Evolutionary conservation across 2,888 invertebrate genomes (phyloP).

Genomic region (Nemapogon koenigi): DNA sequence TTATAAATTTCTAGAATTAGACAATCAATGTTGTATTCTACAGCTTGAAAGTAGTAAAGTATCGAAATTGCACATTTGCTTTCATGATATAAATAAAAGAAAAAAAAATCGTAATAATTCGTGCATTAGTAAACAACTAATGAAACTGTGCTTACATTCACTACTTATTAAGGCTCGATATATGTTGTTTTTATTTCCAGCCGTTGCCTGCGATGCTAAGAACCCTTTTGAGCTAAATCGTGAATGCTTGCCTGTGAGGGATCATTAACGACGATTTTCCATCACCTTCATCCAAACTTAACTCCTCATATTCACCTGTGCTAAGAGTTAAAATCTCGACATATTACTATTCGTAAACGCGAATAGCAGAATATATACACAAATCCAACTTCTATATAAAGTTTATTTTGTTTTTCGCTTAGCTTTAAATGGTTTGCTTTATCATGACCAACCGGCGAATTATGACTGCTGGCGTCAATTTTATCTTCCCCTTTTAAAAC

Average conservation of each 20-base stretch:
- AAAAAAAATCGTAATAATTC: background rate
- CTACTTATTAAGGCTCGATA: conserved; percentile 61
- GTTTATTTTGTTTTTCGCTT: conserved; percentile 18
- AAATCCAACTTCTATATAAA: background rate
- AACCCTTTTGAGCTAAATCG: conserved; percentile 65
- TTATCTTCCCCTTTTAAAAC: conserved; percentile 15
- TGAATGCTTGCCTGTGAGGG: conserved; percentile 66
- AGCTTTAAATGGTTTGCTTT: conserved; percentile 55
- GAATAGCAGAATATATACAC: background rate
- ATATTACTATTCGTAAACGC: conserved; percentile 1
- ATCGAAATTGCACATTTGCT: too few relatives aligned
- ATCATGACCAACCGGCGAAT: conserved; percentile 40
- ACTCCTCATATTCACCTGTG: conserved; percentile 57
- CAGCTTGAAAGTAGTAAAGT: too few relatives aligned
- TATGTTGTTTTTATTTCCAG: conserved; percentile 67
- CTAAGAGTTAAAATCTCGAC: conserved; percentile 33
- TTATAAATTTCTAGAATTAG: too few relatives aligned
- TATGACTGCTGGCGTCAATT: conserved; percentile 45
- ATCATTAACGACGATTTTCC: conserved; percentile 63
- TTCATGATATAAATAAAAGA: background rate
- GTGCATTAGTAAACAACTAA: conserved; percentile 16
- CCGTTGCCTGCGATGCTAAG: conserved; percentile 65
- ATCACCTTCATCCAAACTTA: conserved; percentile 58
- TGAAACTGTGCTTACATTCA: conserved; percentile 41
- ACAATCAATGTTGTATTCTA: too few relatives aligned